Percentiles rank a stretch among this genome's conserved stretches.
phyloP scores from a whole-genome alignment of 2,888 invertebrate genomes.

The Deilephila elpenor region DNA sequence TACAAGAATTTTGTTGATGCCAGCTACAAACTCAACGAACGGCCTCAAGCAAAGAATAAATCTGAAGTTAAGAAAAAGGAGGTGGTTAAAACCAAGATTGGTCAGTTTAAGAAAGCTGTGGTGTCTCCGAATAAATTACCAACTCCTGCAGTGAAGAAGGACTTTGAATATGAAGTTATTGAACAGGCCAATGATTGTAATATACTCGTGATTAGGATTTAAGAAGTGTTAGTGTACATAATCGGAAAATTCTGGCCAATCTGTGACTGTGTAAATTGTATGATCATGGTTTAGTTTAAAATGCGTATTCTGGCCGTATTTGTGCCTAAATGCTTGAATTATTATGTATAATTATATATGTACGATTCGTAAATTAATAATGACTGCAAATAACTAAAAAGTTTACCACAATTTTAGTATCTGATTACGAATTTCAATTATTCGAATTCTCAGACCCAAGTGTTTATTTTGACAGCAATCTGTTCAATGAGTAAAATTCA shows the following conservation, averaged over 20 bases:
- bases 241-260: not conserved
- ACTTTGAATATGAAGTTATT: constrained; percentile 66
- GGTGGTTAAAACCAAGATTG: constrained; percentile 63
- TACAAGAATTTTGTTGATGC: constrained; percentile 66
- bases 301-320: too few species aligned
- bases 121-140: not conserved
- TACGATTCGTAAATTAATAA: too few species aligned
- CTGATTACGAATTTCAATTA: too few species aligned
- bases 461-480: too few species aligned
- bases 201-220: constrained; percentile 71
- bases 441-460: too few species aligned
- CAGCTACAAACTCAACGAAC: constrained; percentile 41
- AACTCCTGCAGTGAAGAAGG: constrained; percentile 38
- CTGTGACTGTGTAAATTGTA: too few species aligned
- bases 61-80: constrained; percentile 45
- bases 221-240: not conserved
- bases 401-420: too few species aligned
- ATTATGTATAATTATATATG: too few species aligned
- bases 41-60: constrained; percentile 31
- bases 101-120: constrained; percentile 49
- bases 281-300: too few species aligned
- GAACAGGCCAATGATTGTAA: constrained; percentile 75
- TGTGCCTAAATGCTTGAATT: too few species aligned
- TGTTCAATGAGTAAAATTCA: too few species aligned
- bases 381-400: too few species aligned